Evolutionary conservation across 1,140 invertebrate species (phyloP), one percentile per base, ranked within the genome.

Genomic region (Andrena cerasifolii): DNA sequence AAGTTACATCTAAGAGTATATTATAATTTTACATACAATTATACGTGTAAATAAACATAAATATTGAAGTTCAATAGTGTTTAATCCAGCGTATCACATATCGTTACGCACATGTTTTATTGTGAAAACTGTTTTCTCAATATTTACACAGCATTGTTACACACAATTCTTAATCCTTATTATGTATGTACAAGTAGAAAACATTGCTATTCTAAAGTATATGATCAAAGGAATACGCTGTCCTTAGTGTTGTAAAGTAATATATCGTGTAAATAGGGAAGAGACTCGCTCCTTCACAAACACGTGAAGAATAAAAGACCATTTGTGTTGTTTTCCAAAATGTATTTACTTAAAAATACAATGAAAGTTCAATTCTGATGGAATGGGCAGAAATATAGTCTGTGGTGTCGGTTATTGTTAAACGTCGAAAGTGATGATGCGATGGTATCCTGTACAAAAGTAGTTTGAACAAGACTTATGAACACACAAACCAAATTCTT

Each of bases 301-400:
- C 43, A 71, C 73, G 83, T 85, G 83, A 84, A 82, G 80, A 86
- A 86, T 85, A 87, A 86, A 86, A 84, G 80, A 80, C 73, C 73
- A 76, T 65, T 47, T 63, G 58, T 71, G 68, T 87, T 85, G 78
- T 87, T 89, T 89, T 88, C 80, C 86, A 87, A 88, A 89, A 85
- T 89, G 87, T 89, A 88, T 89, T 89, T 89, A 89, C 87, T 87
- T 87, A 88, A 89, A 89, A 89, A 89, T 89, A 89, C 87, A 89
- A 89, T 88, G 85, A 88, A 85, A 87, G 82, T 86, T 88, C 84
- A 88, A 82, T 83, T 88, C 82, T 86, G 87, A 88, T 89, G 87
- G 87, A 89, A 88, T 89, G 87, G 82, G 87, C 85, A 86, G 84
- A 86, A 86, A 88, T 84, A 79, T 87, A 81, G 76, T 88, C 72